Base-by-base conservation (phyloP, 2,888 invertebrate genomes). In the Phyto melanocephala region DNA sequence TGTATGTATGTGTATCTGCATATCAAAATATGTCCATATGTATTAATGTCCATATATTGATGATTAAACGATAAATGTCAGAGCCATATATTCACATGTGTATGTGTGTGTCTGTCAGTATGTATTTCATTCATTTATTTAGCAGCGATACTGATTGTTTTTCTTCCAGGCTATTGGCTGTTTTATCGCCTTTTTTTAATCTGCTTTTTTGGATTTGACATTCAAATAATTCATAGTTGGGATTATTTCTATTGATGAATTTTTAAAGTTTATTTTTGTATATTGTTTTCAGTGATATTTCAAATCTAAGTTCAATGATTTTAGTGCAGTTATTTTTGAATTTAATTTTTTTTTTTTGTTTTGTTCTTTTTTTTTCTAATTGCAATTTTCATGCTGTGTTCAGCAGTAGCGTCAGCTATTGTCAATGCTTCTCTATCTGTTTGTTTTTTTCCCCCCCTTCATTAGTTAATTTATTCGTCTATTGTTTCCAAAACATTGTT, bases 151-250 rank as follows among this genome's bases (percentile, higher is more conserved):
- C 24, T 79, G 58, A 67, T 79, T 72, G 45, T 58, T 65, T 71
- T 58, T 47, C 63, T 35, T 15, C 58, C 35, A 33, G 58, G 45
- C 72, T 67, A 54, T 60, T 68, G 60, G 40, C 58, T 50, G 22
- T 76, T 68, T 76, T 65, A 67, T 58, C 33, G 35, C 24, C 42
- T 13, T 10, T 37, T 47, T 68, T 47, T 70, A 63, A 54, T 58
- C 40, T 42, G 33, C 11, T 56, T 33, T 58, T 33, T 37, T 13
- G 17, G 33, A 50, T 45, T 65, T 72, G 42, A 20, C 67, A 52
- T 72, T 67, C 52, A 74, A 79, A 72, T 79, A 79, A 79, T 78
- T 78, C 79, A 79, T 52, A 58, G 47, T 15, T 71, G 65, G 24
- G 37, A 58, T 79, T 67, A 37, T 42, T 35, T 80, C 67, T 52